A percentile compares a stretch with the other conserved stretches of the same genome.
Conservation (phyloP, 2,113 vertebrate genomes). For the Mohoua ochrocephala region DNA sequence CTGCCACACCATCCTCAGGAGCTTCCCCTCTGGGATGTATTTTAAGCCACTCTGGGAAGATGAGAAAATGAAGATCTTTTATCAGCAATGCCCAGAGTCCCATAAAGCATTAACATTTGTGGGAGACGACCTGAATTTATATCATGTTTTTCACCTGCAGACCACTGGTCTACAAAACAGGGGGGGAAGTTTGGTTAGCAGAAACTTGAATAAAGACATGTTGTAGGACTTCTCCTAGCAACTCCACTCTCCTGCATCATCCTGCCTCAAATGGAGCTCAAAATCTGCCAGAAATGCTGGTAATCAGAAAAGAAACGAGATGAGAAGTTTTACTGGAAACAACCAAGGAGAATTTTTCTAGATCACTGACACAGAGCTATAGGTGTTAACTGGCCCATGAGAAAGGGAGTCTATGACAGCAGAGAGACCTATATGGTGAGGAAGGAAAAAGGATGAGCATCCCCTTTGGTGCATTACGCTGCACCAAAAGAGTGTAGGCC, state of each 20-base stretch:
- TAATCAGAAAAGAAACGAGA: not conserved
- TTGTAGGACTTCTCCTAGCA: not conserved
- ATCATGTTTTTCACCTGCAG: not conserved
- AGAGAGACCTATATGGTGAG: not conserved
- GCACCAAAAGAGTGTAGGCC: not conserved
- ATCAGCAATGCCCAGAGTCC: not conserved
- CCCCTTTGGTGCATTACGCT: not conserved
- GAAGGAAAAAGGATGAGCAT: not conserved
- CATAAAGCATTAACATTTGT: too few species aligned
- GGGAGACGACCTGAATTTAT: not conserved
- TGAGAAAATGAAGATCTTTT: not conserved
- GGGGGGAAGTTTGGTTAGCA: not conserved
- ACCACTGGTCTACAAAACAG: not conserved
- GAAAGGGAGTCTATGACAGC: not conserved
- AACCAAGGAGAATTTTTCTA: not conserved
- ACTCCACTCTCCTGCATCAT: not conserved
- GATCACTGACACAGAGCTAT: not conserved
- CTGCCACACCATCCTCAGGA: not conserved
- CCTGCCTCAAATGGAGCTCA: accelerated
- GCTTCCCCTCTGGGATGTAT: not conserved
- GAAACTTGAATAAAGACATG: not conserved
- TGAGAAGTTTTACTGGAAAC: not conserved
- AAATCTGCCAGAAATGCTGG: not conserved
- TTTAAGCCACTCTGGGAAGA: not conserved
- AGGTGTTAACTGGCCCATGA: not conserved